phyloP scores from a whole-genome alignment of 2,113 vertebrate genomes.

The Megalops atlanticus region DNA sequence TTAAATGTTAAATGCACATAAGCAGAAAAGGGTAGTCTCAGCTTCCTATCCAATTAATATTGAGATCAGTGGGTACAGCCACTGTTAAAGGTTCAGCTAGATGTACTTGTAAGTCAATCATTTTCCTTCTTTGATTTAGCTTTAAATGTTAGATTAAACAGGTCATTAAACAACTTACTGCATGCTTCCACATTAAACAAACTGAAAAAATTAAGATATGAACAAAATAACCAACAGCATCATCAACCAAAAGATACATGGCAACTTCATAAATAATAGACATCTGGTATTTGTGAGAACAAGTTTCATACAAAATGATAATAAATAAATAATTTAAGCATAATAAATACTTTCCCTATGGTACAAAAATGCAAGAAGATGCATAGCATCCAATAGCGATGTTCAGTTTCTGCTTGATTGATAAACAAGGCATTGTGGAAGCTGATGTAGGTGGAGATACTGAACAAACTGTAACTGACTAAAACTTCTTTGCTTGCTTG shows the following conservation, averaged over 20 bases:
- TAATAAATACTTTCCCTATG: conserved; percentile 81
- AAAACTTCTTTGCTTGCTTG: no score
- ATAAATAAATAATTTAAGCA: conserved; percentile 84
- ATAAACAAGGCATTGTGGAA: conserved; percentile 25
- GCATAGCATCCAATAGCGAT: conserved; percentile 76
- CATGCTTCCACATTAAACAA: conserved; percentile 12
- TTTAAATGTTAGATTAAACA: conserved; percentile 1
- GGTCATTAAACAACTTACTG: conserved; percentile 17
- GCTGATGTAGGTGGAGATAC: neutral
- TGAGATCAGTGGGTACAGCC: conserved; percentile 2
- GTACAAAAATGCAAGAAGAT: conserved; percentile 75
- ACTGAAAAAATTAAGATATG: conserved; percentile 22
- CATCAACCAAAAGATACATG: conserved; percentile 47
- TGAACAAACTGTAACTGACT: neutral
- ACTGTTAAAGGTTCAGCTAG: neutral
- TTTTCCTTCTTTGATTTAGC: neutral
- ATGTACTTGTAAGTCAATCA: neutral
- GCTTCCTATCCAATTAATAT: neutral
- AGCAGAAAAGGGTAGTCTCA: neutral
- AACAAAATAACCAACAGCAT: neutral
- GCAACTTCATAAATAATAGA: conserved; percentile 74
- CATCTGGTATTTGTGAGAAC: conserved; percentile 64
- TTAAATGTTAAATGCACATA: neutral
- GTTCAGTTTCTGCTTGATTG: conserved; percentile 60
- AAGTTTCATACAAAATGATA: conserved; percentile 67